A percentile compares a stretch with the other conserved stretches of the same genome.
Evolutionary conservation across 2,888 invertebrate genomes (phyloP).

Genomic region (Tenthredo scrophulariae): DNA sequence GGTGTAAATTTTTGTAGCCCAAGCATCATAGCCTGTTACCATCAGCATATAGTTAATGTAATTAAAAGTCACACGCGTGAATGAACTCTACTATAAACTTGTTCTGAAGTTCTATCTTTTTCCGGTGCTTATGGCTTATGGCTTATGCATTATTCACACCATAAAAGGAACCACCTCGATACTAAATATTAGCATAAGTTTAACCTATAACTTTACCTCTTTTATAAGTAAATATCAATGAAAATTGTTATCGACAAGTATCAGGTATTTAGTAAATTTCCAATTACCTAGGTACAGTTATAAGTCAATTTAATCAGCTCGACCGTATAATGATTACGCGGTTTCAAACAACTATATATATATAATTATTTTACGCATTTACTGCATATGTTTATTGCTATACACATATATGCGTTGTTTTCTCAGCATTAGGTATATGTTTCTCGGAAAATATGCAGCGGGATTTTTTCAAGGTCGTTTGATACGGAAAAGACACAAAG

Average conservation of each 20-base stretch:
- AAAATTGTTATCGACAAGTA: slow-evolving; percentile 3
- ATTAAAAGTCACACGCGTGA: slow-evolving; percentile 55
- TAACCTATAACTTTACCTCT: background rate
- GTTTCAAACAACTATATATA: no score
- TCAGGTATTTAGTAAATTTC: background rate
- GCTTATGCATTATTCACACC: slow-evolving; percentile 41
- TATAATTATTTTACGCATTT: background rate
- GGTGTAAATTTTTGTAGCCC: background rate
- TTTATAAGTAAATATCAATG: background rate
- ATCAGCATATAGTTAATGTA: background rate
- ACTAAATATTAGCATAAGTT: slow-evolving; percentile 11
- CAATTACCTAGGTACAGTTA: background rate
- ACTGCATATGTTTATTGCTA: background rate
- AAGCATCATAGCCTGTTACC: slow-evolving; percentile 13
- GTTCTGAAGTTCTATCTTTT: slow-evolving; percentile 36
- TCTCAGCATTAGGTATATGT: background rate
- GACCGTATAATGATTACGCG: background rate
- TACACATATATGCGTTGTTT: background rate
- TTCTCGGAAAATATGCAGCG: background rate
- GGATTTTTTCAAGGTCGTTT: background rate
- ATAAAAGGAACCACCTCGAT: background rate
- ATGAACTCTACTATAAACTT: slow-evolving; percentile 32
- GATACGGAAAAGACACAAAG: background rate
- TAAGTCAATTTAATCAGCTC: no score
- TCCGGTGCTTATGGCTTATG: background rate